Conservation (phyloP, 2,113 vertebrate genomes). For the Malurus elegans region DNA sequence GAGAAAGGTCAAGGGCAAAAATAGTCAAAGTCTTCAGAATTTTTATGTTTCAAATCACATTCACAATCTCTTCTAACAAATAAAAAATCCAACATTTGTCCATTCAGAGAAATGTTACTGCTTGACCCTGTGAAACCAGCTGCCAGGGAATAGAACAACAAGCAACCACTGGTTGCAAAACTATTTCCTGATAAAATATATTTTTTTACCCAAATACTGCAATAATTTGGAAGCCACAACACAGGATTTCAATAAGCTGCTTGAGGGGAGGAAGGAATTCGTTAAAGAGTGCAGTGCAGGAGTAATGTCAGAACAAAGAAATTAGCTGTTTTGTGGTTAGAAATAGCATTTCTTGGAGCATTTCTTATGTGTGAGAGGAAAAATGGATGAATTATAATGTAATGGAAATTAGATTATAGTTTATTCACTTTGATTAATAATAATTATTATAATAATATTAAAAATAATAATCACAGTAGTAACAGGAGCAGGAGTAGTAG, state of each 20-base stretch:
- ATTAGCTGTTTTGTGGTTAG: neutral
- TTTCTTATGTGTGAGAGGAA: neutral
- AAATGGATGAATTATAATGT: neutral
- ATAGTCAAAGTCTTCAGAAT: neutral
- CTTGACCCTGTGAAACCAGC: neutral
- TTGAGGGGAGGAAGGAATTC: neutral
- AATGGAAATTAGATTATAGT: neutral
- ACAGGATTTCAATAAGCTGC: neutral
- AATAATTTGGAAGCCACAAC: neutral
- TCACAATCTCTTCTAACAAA: neutral
- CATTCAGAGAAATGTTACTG: neutral
- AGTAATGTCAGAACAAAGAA: neutral
- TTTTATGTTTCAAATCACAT: neutral
- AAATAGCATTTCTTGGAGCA: neutral
- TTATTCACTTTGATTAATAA: neutral
- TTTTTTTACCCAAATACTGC: neutral
- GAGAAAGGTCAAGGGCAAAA: neutral
- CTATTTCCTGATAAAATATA: neutral
- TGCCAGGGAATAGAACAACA: neutral
- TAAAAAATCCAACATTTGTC: neutral
- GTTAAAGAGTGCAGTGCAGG: neutral
- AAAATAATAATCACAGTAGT: fast-evolving
- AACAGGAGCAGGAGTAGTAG: neutral
- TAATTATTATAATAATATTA: neutral
- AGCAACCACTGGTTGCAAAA: neutral